Evolutionary conservation across 2,888 invertebrate species (phyloP).

Genomic region (Willowsia nigromaculata): DNA sequence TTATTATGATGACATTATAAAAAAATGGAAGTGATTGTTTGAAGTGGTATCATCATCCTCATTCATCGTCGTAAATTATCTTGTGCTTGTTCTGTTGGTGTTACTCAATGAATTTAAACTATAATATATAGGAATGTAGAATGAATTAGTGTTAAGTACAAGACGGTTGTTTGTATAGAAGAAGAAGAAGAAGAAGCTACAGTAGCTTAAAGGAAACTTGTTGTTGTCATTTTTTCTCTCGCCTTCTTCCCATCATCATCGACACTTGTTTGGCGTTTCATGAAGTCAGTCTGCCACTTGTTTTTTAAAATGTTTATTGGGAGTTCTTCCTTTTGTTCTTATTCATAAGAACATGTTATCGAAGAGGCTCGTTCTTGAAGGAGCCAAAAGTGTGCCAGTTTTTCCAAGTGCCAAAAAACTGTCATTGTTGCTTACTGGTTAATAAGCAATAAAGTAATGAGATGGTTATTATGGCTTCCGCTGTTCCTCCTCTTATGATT

Average conservation of each 20-base stretch:
- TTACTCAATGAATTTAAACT: not conserved
- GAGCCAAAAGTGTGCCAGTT: slow-evolving; percentile 44
- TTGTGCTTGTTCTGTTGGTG: not conserved
- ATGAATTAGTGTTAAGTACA: not conserved
- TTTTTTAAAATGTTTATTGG: not conserved
- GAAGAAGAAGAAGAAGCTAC: not conserved
- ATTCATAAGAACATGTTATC: not conserved
- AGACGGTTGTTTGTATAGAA: slow-evolving; percentile 2
- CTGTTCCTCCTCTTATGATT: not conserved
- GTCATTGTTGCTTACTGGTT: slow-evolving; percentile 25
- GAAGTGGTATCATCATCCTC: slow-evolving; percentile 22
- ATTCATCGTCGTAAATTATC: slow-evolving; percentile 35
- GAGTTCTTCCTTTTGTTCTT: slow-evolving; percentile 36
- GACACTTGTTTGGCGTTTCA: slow-evolving; percentile 5
- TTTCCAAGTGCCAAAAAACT: slow-evolving; percentile 21
- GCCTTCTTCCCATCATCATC: slow-evolving; percentile 37
- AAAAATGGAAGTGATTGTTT: slow-evolving; percentile 33
- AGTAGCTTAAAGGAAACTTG: slow-evolving; percentile 24
- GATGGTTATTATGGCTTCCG: slow-evolving; percentile 46
- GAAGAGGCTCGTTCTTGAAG: not conserved
- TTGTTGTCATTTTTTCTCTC: slow-evolving; percentile 42
- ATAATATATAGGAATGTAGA: not conserved
- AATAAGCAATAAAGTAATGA: slow-evolving; percentile 8
- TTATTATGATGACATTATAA: slow-evolving; percentile 43
- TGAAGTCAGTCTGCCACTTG: not conserved